phyloP scores from a whole-genome alignment of 64 coral and sea anemone genomes.

The Pocillopora damicornis region DNA sequence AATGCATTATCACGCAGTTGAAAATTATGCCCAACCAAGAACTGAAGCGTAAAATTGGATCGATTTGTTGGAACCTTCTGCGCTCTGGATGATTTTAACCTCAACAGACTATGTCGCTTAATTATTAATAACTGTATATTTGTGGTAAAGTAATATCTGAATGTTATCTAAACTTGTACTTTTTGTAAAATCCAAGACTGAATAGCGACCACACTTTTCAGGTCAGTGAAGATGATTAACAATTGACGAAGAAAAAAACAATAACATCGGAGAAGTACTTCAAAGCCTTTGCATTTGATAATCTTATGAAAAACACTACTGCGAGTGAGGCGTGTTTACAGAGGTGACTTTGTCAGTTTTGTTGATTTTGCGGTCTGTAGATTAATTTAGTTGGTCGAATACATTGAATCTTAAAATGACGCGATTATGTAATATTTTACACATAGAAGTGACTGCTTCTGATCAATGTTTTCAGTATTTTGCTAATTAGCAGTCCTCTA shows the following conservation, averaged over 20 bases:
- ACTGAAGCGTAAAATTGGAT: neutral
- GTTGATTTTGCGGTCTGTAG: too few species aligned
- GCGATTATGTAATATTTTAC: too few species aligned
- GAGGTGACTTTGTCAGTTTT: too few species aligned
- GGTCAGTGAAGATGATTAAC: neutral
- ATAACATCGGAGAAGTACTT: neutral
- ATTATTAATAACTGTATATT: neutral
- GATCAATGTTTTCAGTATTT: neutral
- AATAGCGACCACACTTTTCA: neutral
- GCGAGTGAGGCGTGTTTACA: neutral
- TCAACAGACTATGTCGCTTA: neutral
- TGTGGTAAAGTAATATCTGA: neutral
- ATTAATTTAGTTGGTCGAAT: too few species aligned
- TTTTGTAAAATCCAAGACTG: too few species aligned
- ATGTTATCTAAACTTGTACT: too few species aligned
- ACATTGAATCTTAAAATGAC: too few species aligned
- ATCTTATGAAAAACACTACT: neutral
- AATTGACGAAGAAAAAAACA: neutral
- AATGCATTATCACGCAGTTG: conserved; percentile 50
- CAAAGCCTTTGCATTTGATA: neutral
- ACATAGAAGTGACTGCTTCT: too few species aligned
- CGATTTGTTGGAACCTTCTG: neutral
- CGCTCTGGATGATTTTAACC: neutral
- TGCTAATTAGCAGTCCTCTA: neutral
- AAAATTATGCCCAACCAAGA: neutral